A percentile compares a stretch with the other conserved stretches of the same genome.
These are phyloP conservation scores for Spheniscus mendiculus DNA, from an alignment of 2,113 vertebrate species.

Conservation along the genomic window DNA sequence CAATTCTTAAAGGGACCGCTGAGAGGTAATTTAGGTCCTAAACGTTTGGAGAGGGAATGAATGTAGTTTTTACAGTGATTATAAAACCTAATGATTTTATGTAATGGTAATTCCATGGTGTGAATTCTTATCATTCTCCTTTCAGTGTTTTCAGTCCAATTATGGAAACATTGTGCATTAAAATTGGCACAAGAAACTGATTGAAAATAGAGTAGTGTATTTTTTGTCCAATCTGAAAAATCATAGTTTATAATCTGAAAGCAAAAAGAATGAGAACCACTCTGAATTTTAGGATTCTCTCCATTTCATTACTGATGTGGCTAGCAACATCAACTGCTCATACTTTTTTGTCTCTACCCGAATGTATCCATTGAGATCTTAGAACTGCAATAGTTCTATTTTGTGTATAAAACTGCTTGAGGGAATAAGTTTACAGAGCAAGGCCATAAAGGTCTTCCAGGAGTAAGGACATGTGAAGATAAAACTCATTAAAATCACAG, in stretches of 20 bases:
- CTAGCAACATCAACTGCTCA: neutral
- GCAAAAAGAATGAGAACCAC: neutral
- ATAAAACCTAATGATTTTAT: neutral
- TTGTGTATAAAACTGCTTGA: neutral
- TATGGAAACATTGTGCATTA: neutral
- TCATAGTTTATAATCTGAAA: neutral
- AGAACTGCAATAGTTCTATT: neutral
- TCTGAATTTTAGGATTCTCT: neutral
- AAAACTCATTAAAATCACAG: slow-evolving; percentile 49
- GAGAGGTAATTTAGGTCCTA: neutral
- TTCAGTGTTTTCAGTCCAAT: neutral
- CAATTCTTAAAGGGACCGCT: neutral
- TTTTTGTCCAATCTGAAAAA: neutral
- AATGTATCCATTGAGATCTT: neutral
- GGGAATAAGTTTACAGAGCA: slow-evolving; percentile 5
- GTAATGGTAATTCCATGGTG: neutral
- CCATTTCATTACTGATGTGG: neutral
- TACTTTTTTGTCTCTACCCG: neutral
- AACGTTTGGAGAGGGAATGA: neutral
- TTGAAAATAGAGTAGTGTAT: neutral
- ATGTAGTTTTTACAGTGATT: neutral
- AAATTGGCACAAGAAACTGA: neutral
- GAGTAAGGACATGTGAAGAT: neutral
- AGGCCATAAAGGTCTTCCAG: neutral
- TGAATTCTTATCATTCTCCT: neutral